Base-by-base conservation (phyloP, 1,140 invertebrate species). In the Zophobas atratus region DNA sequence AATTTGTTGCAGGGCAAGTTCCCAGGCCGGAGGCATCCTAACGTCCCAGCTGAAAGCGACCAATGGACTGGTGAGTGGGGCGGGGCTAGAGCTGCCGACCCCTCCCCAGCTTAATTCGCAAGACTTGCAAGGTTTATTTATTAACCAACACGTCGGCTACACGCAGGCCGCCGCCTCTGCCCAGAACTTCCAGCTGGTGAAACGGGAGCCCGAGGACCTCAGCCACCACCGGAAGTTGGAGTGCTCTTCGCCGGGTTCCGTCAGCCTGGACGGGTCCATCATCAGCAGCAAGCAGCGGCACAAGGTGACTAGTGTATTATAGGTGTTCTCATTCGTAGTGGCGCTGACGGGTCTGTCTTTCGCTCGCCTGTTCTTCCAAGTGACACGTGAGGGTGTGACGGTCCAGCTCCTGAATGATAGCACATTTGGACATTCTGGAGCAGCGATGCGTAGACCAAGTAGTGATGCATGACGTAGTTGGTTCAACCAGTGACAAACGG, bases 161-260 rank as follows among this genome's bases (percentile, higher is more conserved):
- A 78, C 83, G 76, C 84, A 85, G 75, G 81, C 85, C 63, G 79
- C 79, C 77, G 77, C 79, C 38, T 81, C 83, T 84, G 87, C 70
- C 81, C 80, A 89, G 84, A 81, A 89, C 86, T 83, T 86, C 81
- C 84, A 89, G 86, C 82, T 85, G 33, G 89, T 92, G 48, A 92
- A 92, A 84, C 88, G 91, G 70, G 92, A 93, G 83, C 92, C 92
- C 48, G 92, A 92, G 84, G 92, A 93, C 81, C 86, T 90, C 53
- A 90, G 89, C 80, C 87, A 88, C 76, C 88, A 88, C 84, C 86
- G 86, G 41, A 87, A 86, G 77, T 80, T 85, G 70, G 85, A 86
- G 48, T 82, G 81, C 77, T 81, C 80, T 49, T 86, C 84, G 56
- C 84, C 86, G 4, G 81, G 83, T 79, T 82, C 83, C n/a, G 86